Percentiles rank a stretch among this genome's conserved stretches.
Conservation (phyloP, 2,113 vertebrate genomes). For the Lates calcarifer region DNA sequence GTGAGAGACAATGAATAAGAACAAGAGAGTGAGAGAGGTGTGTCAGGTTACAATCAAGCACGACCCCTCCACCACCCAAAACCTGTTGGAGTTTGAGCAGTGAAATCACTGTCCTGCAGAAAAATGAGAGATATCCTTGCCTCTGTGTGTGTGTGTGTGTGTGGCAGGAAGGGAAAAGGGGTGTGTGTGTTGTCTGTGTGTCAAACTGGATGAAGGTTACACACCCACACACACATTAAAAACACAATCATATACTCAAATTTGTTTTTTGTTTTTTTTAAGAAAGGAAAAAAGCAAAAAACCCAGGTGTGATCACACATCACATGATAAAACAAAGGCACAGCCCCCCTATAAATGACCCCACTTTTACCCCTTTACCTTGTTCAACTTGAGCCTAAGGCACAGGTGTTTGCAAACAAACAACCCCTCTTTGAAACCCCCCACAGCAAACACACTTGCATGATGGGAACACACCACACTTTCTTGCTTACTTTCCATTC, state of each 20-base stretch:
- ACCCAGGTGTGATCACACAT: neutral
- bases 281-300: neutral
- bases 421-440: slow-evolving; percentile 61
- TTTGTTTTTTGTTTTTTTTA: too few relatives aligned
- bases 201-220: neutral
- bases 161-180: neutral
- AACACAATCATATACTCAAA: neutral
- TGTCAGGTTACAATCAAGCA: slow-evolving; percentile 79
- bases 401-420: slow-evolving; percentile 69
- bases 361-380: slow-evolving; percentile 5
- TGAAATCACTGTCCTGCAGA: slow-evolving; percentile 68
- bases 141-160: neutral
- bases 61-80: slow-evolving; percentile 55
- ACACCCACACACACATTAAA: neutral
- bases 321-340: neutral
- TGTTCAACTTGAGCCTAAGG: neutral
- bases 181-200: neutral
- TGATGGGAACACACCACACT: slow-evolving; percentile 32
- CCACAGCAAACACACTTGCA: slow-evolving; percentile 37
- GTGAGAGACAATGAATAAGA: slow-evolving; percentile 51
- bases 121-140: slow-evolving; percentile 51
- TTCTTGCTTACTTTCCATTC: slow-evolving; percentile 6
- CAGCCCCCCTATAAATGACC: neutral
- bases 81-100: slow-evolving; percentile 56
- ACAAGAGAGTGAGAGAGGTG: slow-evolving; percentile 60